Evolutionary conservation across 2,797 vertebrate species (phyloP), one percentile per base, ranked within the genome.

Genomic region (Rhynchotus rufescens): DNA sequence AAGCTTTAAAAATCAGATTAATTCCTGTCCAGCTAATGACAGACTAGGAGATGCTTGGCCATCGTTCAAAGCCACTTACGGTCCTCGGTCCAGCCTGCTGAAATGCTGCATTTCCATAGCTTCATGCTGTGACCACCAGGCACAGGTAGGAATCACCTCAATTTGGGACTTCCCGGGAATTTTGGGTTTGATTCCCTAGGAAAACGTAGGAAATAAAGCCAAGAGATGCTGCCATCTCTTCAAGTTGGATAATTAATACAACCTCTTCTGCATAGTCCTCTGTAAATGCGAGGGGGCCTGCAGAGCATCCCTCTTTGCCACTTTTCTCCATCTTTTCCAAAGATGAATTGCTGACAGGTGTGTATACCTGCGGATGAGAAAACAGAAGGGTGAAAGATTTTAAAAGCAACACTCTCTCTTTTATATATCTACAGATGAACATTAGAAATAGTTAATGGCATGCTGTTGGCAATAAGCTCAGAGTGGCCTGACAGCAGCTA

Each of bases 11-110:
- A 74, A 82, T 34, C 75, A 38, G 25, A 61, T 23, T 14, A 36
- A 8, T n/a, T 44, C 79, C 79, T 11, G 7, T 1, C 2, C 15
- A 4, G 7, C 0, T 3, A 54, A 25, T 51, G 32, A 64, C n/a
- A 74, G 51, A 34, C 13, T 1, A 49, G 88, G 64, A 90, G 66
- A 66, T 23, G 11, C 52, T 20, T 80, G 59, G 72, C 60, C 56
- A 6, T 15, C 42, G 38, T 42, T 6, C 3, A 1, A 2, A 26
- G 34, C 32, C 2, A 25, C 13, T n/a, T 22, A 10, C 16, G 32
- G 59, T 60, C 38, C 22, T 28, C 2, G 22, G 9, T 9, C 62
- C 13, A 28, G 49, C 34, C 26, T 69, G 68, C 5, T 6, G 83
- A 61, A 56, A 57, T 5, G 21, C 71, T 22, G 64, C 26, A 8